Base-by-base conservation (phyloP, 2,888 invertebrate genomes). In the Fabriciana adippe region DNA sequence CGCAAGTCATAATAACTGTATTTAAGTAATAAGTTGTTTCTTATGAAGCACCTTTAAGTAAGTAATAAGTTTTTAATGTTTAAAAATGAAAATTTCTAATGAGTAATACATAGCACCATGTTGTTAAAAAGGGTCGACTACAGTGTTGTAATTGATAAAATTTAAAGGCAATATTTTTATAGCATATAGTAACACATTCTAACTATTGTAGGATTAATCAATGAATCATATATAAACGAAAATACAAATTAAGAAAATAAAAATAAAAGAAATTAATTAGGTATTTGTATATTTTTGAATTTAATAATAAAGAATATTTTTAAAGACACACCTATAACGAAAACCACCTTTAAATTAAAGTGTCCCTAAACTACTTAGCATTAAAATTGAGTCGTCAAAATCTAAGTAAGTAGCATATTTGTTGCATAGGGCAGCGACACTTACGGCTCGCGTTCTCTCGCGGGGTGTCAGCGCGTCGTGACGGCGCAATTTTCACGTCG, bases 401-500 rank as follows among this genome's bases (percentile, higher is more conserved):
- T 14, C 41, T 21, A 41, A 61, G 41, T 21, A 41, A 61, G 41
- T 60, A 47, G 35, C 35, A 41, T 41, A 41, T 41, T 57, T 45
- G 55, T 55, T 56, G 47, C 31, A 59, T 59, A 61, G 54, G 48
- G 41, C 66, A 51, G 61, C 59, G 60, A 68, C 68, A 68, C 55
- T 56, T 48, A 54, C 54, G 50, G 64, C 53, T 68, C 59, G 70
- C 65, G 69, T 68, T 68, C 69, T 68, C 65, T 67, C 81, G 80
- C 81, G 81, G 76, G 78, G 81, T 81, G 81, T 80, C 78, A 79
- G 76, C 77, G 50, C 50, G 66, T 61, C 66, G 61, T 81, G 81
- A 79, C 78, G 80, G 76, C 76, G 76, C 85, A 89, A 90, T 90
- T 90, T 90, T 81, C 89, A 86, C 90, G 90, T 90, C 90, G 81